Percentiles rank a stretch among this genome's conserved stretches.
Conservation (phyloP, 2,797 vertebrate species). For the Leucoraja ocellata region DNA sequence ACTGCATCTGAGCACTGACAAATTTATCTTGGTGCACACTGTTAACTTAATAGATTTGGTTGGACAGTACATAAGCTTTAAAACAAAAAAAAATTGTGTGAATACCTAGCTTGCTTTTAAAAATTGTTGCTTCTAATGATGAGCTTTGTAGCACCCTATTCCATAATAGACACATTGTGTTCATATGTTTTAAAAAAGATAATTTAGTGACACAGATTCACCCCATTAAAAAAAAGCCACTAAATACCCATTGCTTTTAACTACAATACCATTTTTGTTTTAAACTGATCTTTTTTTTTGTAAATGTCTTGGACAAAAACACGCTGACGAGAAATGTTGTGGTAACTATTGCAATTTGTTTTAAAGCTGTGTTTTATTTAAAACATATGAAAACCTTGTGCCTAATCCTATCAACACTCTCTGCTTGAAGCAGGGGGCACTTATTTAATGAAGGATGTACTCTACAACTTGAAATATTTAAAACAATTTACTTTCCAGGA, state of each 20-base stretch:
- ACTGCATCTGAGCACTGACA: neutral
- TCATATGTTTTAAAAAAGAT: slow-evolving; percentile 34
- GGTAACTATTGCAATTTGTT: slow-evolving; percentile 31
- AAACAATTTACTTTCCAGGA: neutral
- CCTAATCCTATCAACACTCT: neutral
- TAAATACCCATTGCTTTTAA: slow-evolving; percentile 35
- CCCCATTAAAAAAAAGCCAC: neutral
- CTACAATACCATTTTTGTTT: slow-evolving; percentile 15
- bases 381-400: slow-evolving; percentile 37
- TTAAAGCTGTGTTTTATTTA: slow-evolving; percentile 38
- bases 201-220: slow-evolving; percentile 24
- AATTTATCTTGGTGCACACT: slow-evolving; percentile 7
- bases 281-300: slow-evolving; percentile 32
- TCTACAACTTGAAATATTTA: slow-evolving; percentile 29
- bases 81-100: slow-evolving; percentile 10
- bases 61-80: slow-evolving; percentile 4
- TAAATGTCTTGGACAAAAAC: slow-evolving; percentile 31
- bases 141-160: slow-evolving; percentile 4
- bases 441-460: slow-evolving; percentile 33
- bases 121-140: slow-evolving; percentile 9
- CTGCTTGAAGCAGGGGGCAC: slow-evolving; percentile 29
- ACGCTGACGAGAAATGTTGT: slow-evolving; percentile 11
- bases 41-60: slow-evolving; percentile 8
- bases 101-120: slow-evolving; percentile 1
- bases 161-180: slow-evolving; percentile 34